Conservation (phyloP, 2,113 vertebrate genomes). For the Suncus etruscus region DNA sequence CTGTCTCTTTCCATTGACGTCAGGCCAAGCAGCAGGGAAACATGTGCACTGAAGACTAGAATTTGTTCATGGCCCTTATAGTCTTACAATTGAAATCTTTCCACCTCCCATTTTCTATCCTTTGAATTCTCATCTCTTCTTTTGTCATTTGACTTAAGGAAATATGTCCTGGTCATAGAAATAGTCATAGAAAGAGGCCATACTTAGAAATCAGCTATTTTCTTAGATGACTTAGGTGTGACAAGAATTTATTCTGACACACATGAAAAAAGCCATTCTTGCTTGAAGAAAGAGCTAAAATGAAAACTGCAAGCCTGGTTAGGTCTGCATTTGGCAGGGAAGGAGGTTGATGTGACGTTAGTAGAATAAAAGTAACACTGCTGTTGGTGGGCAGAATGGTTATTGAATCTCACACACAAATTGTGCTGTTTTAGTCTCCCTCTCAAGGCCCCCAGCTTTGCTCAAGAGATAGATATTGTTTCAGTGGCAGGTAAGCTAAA, state of each 20-base stretch:
- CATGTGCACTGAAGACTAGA: not conserved
- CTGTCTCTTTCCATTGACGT: conserved; percentile 67
- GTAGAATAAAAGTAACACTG: conserved; percentile 27
- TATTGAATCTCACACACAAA: conserved; percentile 35
- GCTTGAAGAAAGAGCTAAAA: conserved; percentile 16
- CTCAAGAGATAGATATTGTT: not conserved
- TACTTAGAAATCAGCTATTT: conserved; percentile 54
- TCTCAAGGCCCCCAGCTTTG: conserved; percentile 14
- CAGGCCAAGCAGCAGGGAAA: conserved; percentile 29
- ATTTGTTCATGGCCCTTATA: not conserved
- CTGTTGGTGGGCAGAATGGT: conserved; percentile 33
- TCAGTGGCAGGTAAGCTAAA: conserved; percentile 14
- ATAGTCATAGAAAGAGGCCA: not conserved
- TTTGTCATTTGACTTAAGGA: conserved; percentile 12
- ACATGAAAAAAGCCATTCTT: conserved; percentile 44
- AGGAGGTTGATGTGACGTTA: conserved; percentile 38
- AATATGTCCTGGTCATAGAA: not conserved
- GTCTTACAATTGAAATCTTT: conserved; percentile 33
- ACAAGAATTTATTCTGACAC: conserved; percentile 70
- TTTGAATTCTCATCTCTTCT: not conserved
- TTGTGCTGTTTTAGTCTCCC: conserved; percentile 62
- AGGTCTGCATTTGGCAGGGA: conserved; percentile 67
- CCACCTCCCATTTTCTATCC: not conserved
- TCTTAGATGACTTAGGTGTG: conserved; percentile 66
- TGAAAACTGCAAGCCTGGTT: conserved; percentile 66